A percentile compares a stretch with the other conserved stretches of the same genome.
Evolutionary conservation across 2,888 invertebrate species (phyloP).

Genomic region (Drosophila kanekoi): DNA sequence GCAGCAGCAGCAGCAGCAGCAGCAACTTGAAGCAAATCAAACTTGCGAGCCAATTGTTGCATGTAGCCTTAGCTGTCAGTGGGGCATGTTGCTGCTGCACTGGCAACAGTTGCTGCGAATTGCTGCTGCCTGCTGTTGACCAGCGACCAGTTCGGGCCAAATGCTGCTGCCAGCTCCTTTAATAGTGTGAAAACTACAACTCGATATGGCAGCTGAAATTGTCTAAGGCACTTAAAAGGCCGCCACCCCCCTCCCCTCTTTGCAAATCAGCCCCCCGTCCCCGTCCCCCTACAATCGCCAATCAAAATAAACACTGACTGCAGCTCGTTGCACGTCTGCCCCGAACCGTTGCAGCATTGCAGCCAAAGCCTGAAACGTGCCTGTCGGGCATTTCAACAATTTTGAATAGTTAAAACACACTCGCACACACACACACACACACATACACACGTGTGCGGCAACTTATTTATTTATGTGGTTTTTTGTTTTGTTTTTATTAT

Average conservation of each 20-base stretch:
- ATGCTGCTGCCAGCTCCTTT: slow-evolving; percentile 38
- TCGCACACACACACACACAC: slow-evolving; percentile 18
- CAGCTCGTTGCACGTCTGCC: slow-evolving; percentile 51
- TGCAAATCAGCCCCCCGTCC: background rate
- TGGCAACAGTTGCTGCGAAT: slow-evolving; percentile 14
- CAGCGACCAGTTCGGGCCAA: slow-evolving; percentile 29
- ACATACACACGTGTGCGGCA: slow-evolving; percentile 4
- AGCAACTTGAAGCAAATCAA: slow-evolving; percentile 54
- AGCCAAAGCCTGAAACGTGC: slow-evolving; percentile 70
- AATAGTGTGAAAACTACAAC: slow-evolving; percentile 62
- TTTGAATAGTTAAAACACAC: slow-evolving; percentile 65
- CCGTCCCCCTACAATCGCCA: slow-evolving; percentile 1
- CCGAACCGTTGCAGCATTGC: slow-evolving; percentile 47
- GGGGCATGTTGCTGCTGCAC: slow-evolving; percentile 21
- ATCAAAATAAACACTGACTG: slow-evolving; percentile 28
- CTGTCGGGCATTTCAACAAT: slow-evolving; percentile 74
- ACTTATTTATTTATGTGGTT: slow-evolving; percentile 62
- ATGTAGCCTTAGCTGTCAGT: slow-evolving; percentile 18
- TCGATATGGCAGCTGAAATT: slow-evolving; percentile 52
- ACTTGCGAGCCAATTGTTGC: slow-evolving; percentile 54
- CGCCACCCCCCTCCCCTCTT: too few species aligned
- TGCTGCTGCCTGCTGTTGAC: slow-evolving; percentile 2
- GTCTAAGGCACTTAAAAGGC: slow-evolving; percentile 16
- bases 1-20: slow-evolving; percentile 38
- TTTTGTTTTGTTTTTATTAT: slow-evolving; percentile 26